A percentile compares a stretch with the other conserved stretches of the same genome.
phyloP scores from a whole-genome alignment of 2,888 invertebrate genomes.

The Pogonocherus hispidulus region DNA sequence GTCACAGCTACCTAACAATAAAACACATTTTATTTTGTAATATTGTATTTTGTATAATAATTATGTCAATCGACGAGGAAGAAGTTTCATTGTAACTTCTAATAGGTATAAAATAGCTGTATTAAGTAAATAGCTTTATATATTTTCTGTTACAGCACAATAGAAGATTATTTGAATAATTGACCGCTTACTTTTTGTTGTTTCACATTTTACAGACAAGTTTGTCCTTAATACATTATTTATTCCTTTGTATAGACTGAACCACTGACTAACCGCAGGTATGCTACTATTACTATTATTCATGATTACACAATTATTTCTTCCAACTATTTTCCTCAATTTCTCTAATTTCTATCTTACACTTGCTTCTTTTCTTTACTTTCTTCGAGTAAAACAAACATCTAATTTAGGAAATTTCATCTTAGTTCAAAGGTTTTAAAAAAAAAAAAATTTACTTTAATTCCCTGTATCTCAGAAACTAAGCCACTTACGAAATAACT shows the following conservation, averaged over 20 bases:
- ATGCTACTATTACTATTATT: constrained; percentile 1
- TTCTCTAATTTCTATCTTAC: no score
- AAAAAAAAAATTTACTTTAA: no score
- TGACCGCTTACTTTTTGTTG: constrained; percentile 9
- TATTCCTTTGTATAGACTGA: neutral
- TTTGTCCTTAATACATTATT: constrained; percentile 13
- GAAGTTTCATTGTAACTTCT: constrained; percentile 7
- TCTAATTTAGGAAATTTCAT: no score
- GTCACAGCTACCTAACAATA: neutral
- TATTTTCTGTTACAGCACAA: neutral
- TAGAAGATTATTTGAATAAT: constrained; percentile 12
- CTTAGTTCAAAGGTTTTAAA: no score
- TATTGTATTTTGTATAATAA: constrained; percentile 3
- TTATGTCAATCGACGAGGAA: neutral
- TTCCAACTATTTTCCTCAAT: neutral
- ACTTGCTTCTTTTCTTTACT: no score
- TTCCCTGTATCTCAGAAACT: no score
- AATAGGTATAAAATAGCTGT: constrained; percentile 7
- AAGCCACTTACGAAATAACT: no score
- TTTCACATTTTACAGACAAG: neutral
- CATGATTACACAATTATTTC: neutral
- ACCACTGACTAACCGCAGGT: neutral
- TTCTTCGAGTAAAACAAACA: no score
- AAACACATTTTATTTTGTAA: constrained; percentile 13
- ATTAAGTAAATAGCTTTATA: neutral